Evolutionary conservation across 2,888 invertebrate genomes (phyloP).

Genomic region (Apotomis capreana): DNA sequence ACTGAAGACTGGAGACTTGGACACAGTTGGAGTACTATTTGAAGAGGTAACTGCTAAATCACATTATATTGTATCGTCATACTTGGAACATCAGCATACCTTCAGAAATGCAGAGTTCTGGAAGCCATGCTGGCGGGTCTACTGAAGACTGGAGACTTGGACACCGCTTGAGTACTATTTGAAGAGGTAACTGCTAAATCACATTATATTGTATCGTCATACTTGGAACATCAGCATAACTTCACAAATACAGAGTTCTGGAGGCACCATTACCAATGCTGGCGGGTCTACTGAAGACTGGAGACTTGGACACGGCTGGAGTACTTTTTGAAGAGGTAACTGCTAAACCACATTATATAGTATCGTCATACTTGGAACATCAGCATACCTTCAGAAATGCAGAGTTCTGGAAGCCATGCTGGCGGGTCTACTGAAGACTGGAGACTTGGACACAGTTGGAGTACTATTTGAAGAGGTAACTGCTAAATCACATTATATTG

Average conservation of each 20-base stretch:
- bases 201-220: no score
- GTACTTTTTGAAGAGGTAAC: conserved; percentile 64
- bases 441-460: conserved; percentile 43
- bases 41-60: conserved; percentile 58
- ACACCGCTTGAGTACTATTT: conserved; percentile 51
- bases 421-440: conserved; percentile 85
- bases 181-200: conserved; percentile 58
- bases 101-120: conserved; percentile 49
- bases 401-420: conserved; percentile 77
- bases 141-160: conserved; percentile 60
- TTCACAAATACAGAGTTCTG: conserved; percentile 49
- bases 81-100: no score
- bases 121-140: conserved; percentile 90
- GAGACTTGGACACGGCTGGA: conserved; percentile 43
- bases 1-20: conserved; percentile 60
- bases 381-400: no score
- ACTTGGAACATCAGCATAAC: no score
- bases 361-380: no score
- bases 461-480: conserved; percentile 64
- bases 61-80: background rate
- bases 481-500: background rate
- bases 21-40: conserved; percentile 51
- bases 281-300: conserved; percentile 85
- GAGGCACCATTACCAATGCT: conserved; percentile 91
- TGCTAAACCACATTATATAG: no score